Evolutionary conservation across 53 echinoderm and acorn worm species (phyloP).

Genomic region (Mesocentrotus franciscanus): DNA sequence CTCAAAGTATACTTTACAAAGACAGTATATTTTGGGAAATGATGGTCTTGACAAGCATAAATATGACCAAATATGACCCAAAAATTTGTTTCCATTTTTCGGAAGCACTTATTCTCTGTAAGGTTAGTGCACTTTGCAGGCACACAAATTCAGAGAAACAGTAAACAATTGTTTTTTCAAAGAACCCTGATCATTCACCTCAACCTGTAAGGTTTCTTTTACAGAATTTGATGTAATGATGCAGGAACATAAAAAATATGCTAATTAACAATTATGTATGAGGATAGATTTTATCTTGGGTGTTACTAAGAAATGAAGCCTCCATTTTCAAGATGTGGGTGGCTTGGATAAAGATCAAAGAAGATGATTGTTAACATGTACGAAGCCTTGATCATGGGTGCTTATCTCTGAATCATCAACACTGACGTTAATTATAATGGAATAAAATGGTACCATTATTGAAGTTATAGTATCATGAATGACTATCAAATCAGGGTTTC

Average conservation of each 20-base stretch:
- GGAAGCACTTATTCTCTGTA: not conserved
- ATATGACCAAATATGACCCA: not conserved
- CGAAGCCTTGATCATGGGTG: not conserved
- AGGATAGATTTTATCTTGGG: not conserved
- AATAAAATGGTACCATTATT: not conserved
- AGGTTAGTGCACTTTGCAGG: not conserved
- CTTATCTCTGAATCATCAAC: not conserved
- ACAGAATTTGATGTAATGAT: not conserved
- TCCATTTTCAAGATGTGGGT: not conserved
- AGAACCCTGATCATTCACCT: not conserved
- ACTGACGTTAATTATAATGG: not conserved
- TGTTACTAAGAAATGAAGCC: not conserved
- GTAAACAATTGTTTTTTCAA: not conserved
- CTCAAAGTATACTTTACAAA: not conserved
- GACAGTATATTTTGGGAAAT: not conserved
- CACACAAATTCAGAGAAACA: not conserved
- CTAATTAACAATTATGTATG: not conserved
- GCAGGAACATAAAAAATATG: not conserved
- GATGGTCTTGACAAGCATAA: not conserved
- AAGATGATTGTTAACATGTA: not conserved
- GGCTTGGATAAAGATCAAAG: not conserved
- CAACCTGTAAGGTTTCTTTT: not conserved
- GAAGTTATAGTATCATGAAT: not conserved
- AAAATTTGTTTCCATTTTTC: not conserved
- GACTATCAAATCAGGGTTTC: not conserved